These are phyloP conservation scores for Chrysemys picta DNA, from an alignment of 2,113 vertebrate genomes.

Conservation along the genomic window DNA sequence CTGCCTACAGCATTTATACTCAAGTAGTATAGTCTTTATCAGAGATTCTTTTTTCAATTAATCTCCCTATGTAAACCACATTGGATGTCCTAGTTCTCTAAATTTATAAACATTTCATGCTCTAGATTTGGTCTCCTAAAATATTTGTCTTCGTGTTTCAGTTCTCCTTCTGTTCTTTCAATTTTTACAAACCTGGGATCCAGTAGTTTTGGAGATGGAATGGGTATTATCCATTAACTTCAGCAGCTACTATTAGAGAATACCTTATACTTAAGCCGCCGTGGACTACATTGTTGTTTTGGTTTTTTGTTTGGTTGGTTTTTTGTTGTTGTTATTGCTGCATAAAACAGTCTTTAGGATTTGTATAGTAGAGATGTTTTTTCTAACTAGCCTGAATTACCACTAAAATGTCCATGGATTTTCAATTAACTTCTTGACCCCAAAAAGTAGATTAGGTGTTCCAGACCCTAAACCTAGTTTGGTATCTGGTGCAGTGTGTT, in stretches of 20 bases:
- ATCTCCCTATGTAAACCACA: neutral
- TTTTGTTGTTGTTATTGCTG: slow-evolving; percentile 12
- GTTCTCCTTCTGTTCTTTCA: neutral
- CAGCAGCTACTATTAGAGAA: neutral
- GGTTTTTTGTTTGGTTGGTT: neutral
- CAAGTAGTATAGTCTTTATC: neutral
- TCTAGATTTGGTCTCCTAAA: neutral
- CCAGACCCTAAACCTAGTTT: neutral
- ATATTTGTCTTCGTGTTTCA: neutral
- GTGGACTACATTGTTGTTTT: neutral
- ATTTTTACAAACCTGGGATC: neutral
- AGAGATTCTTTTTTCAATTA: neutral
- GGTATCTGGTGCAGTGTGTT: neutral
- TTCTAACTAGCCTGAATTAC: neutral
- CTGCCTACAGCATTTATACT: neutral
- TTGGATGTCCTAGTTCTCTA: neutral
- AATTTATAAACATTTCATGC: neutral
- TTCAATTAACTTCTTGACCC: neutral
- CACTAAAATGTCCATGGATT: neutral
- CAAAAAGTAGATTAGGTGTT: neutral
- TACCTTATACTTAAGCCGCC: neutral
- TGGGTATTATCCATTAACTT: neutral
- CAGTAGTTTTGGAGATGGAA: neutral
- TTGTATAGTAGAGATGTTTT: neutral
- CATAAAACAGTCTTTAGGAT: slow-evolving; percentile 51